Evolutionary conservation across 2,888 invertebrate species (phyloP), one percentile per base, ranked within the genome.

Genomic region (Papilio elwesi): DNA sequence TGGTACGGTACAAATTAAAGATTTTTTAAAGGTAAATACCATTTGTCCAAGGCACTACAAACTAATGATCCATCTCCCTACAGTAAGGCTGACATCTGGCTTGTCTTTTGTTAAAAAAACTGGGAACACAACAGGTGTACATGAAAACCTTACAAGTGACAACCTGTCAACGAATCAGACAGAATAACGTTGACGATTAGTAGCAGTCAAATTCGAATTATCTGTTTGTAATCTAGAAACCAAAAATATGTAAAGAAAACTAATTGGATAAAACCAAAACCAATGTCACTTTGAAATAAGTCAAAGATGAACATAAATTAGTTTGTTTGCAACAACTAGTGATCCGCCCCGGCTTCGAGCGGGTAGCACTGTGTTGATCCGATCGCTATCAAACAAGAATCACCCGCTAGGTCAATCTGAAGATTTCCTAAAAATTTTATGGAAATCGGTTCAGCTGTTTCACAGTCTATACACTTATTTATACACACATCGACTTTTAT

Each of bases 181-280:
- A 43, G 10, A 8, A 6, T 49, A 15, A 36, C 59, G 6, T 36
- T 26, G 26, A 36, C 13, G 4, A 6, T 9, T 15, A 15, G 10
- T n/a, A n/a, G 15, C 43, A 4, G 15, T 43, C 8, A 62, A 62
- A 62, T 10, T 43, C n/a, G 59, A 43, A 62, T 43, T 43, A 62
- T 59, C 26, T 57, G 57, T 62, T 43, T 59, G 49, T 11, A 43
- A 38, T 59, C 59, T 62, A 62, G 43, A 62, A 36, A 59, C 13
- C 59, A 59, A 36, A 59, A 38, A 59, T 43, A 15, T 10, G 13
- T 11, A 26, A 0, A 13, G 11, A 26, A 36, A 62, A 43, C 43
- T 62, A 62, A 62, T 62, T 43, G 43, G 15, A 15, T 8, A 0
- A 43, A 15, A 43, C n/a, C 7, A 51, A 52, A 15, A n/a, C 5